Conservation (phyloP, 2,113 vertebrate species). For the Melanostigma gelatinosum region DNA sequence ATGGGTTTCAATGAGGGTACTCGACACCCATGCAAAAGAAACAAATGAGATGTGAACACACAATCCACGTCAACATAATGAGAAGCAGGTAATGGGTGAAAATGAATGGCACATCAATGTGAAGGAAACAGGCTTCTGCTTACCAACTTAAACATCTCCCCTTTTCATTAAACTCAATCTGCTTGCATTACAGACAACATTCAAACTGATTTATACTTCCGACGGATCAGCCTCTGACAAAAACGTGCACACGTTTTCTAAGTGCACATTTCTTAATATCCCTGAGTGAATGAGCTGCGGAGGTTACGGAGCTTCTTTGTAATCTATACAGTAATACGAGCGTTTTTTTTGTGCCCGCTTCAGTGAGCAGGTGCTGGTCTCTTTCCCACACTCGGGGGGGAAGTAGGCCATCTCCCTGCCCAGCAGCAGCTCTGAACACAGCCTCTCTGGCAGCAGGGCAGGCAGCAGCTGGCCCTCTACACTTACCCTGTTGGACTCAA, state of each 20-base stretch:
- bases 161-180: slow-evolving; percentile 16
- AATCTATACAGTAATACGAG: slow-evolving; percentile 72
- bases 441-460: slow-evolving; percentile 60
- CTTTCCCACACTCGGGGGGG: slow-evolving; percentile 72
- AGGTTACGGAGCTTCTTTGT: slow-evolving; percentile 49
- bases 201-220: slow-evolving; percentile 28
- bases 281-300: slow-evolving; percentile 17
- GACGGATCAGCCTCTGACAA: slow-evolving; percentile 29
- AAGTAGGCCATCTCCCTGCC: slow-evolving; percentile 75
- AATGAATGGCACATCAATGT: slow-evolving; percentile 65
- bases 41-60: slow-evolving; percentile 59
- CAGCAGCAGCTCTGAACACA: slow-evolving; percentile 67
- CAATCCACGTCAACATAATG: slow-evolving; percentile 63
- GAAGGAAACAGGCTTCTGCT: slow-evolving; percentile 41
- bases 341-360: slow-evolving; percentile 55
- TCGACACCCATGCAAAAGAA: slow-evolving; percentile 72
- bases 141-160: slow-evolving; percentile 37
- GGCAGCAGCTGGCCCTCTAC: slow-evolving; percentile 59
- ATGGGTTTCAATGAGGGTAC: slow-evolving; percentile 83
- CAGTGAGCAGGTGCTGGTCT: slow-evolving; percentile 67
- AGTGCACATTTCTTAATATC: slow-evolving; percentile 39
- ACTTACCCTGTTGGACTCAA: slow-evolving; percentile 98
- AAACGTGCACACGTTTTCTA: slow-evolving; percentile 25
- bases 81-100: slow-evolving; percentile 69
- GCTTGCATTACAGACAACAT: slow-evolving; percentile 24